These are phyloP conservation scores for Megaleporinus macrocephalus DNA, from an alignment of 2,113 vertebrate species.

Conservation along the genomic window DNA sequence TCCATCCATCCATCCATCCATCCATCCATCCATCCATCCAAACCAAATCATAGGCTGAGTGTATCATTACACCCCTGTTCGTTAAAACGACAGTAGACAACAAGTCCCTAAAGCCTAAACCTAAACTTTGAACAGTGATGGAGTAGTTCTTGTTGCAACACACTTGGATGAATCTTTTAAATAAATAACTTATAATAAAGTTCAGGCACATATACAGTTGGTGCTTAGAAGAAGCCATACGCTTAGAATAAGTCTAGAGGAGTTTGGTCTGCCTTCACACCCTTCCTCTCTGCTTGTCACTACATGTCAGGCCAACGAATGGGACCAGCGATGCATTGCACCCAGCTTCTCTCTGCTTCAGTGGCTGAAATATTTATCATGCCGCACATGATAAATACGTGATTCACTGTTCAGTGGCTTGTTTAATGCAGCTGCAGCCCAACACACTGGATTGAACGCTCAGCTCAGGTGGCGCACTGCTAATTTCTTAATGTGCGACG, in stretches of 20 bases:
- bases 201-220: not conserved
- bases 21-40: too few species aligned
- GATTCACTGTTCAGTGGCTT: not conserved
- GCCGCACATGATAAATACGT: not conserved
- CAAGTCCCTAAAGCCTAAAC: too few species aligned
- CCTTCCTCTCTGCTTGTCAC: constrained; percentile 24
- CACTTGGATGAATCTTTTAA: not conserved
- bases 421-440: not conserved
- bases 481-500: not conserved
- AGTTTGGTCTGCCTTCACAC: constrained; percentile 22
- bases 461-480: too few species aligned
- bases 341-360: constrained; percentile 16
- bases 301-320: constrained; percentile 21
- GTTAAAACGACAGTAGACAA: too few species aligned
- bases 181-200: not conserved
- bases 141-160: not conserved
- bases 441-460: not conserved
- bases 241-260: not conserved
- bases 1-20: too few species aligned
- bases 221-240: not conserved
- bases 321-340: not conserved
- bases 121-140: too few species aligned
- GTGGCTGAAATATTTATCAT: constrained; percentile 37
- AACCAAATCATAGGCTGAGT: too few species aligned
- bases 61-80: too few species aligned